Percentiles rank a stretch among this genome's conserved stretches.
Conservation (phyloP, 1,140 invertebrate genomes). For the Eumaeus atala region DNA sequence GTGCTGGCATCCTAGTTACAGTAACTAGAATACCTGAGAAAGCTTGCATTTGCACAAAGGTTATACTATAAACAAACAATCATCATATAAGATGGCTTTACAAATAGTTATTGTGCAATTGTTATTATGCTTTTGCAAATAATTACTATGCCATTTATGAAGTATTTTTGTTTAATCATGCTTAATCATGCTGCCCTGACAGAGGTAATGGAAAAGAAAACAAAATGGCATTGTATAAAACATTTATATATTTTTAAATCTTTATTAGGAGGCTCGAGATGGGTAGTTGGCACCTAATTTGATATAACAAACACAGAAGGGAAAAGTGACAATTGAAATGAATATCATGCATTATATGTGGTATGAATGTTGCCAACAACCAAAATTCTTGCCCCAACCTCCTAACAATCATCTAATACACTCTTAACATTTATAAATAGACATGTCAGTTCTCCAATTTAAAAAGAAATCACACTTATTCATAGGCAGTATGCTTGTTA, state of each 20-base stretch:
- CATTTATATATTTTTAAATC: slow-evolving; percentile 6
- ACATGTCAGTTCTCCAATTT: not conserved
- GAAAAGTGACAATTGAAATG: not conserved
- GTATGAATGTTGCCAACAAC: not conserved
- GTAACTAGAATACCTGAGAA: too few species aligned
- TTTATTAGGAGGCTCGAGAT: not conserved
- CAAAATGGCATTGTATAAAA: slow-evolving; percentile 2
- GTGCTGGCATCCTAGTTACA: too few species aligned
- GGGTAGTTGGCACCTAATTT: not conserved
- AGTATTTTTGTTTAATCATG: too few species aligned
- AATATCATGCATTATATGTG: not conserved
- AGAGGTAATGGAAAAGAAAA: slow-evolving; percentile 1
- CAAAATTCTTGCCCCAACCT: not conserved
- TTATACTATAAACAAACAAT: too few species aligned
- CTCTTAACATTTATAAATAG: slow-evolving; percentile 4
- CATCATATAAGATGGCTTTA: too few species aligned
- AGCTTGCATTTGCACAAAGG: too few species aligned
- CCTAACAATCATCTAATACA: slow-evolving; percentile 5
- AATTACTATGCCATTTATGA: too few species aligned
- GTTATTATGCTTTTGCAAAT: too few species aligned
- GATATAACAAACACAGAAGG: not conserved
- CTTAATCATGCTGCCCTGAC: not conserved
- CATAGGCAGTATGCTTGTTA: not conserved
- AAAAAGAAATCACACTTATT: not conserved
- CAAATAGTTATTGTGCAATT: too few species aligned